Conservation (phyloP, 2,888 invertebrate genomes). For the Nudaria mundana region DNA sequence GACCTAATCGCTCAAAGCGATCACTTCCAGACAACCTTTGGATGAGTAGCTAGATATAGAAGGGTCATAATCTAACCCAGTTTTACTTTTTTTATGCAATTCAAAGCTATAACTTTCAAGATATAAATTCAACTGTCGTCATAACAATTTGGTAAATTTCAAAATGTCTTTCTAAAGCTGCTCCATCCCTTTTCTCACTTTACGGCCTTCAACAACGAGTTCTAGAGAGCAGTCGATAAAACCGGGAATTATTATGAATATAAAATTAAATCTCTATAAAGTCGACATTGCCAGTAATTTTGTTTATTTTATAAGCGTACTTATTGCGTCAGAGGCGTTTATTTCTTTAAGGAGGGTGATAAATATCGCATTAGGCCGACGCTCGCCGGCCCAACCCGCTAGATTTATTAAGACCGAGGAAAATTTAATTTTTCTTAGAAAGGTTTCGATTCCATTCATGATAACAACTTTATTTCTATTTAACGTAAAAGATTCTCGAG, state of each 20-base stretch:
- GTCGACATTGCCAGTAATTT: conserved; percentile 30
- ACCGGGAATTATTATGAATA: conserved; percentile 17
- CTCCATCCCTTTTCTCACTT: not conserved
- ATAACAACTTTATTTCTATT: conserved; percentile 19
- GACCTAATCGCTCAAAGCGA: too few species aligned
- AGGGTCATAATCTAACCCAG: too few species aligned
- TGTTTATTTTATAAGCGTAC: conserved; percentile 55
- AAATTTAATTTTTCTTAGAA: conserved; percentile 50
- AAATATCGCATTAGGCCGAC: conserved; percentile 72
- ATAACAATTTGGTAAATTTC: too few species aligned
- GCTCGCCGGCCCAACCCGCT: conserved; percentile 35
- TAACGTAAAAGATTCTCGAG: conserved; percentile 17
- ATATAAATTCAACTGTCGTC: too few species aligned
- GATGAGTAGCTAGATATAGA: too few species aligned
- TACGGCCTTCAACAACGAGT: not conserved
- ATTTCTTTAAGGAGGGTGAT: conserved; percentile 60
- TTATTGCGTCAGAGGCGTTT: conserved; percentile 61
- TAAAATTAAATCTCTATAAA: conserved; percentile 35
- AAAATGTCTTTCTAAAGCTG: too few species aligned
- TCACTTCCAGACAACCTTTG: too few species aligned
- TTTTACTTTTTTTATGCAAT: too few species aligned
- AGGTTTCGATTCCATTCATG: conserved; percentile 36
- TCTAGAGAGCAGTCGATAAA: not conserved
- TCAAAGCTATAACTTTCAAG: too few species aligned
- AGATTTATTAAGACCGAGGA: conserved; percentile 62